Conservation (phyloP, 2,797 vertebrate genomes). For the Cryptoprocta ferox region DNA sequence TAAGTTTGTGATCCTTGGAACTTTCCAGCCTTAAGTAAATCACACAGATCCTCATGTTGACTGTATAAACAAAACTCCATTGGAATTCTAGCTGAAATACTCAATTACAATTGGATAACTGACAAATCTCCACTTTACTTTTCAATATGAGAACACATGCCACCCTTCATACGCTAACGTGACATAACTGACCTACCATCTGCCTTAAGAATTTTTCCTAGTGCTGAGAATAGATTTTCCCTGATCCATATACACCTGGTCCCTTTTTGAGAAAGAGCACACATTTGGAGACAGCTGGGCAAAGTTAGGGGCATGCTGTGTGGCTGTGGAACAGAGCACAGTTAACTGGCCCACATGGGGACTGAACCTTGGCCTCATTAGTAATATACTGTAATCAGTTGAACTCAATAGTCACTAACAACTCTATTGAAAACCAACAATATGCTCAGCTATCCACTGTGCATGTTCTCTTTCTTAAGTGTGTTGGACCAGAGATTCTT, state of each 20-base stretch:
- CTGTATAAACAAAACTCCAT: not conserved
- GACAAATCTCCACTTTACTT: slow-evolving; percentile 46
- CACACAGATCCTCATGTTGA: not conserved
- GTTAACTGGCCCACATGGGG: not conserved
- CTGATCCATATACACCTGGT: not conserved
- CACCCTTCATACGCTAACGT: not conserved
- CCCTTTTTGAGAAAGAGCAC: slow-evolving; percentile 5
- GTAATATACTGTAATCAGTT: slow-evolving; percentile 2
- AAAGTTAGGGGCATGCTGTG: not conserved
- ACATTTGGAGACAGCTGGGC: slow-evolving; percentile 21
- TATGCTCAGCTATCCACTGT: not conserved
- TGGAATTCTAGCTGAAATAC: not conserved
- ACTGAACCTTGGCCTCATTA: not conserved
- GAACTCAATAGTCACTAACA: not conserved
- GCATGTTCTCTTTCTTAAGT: not conserved
- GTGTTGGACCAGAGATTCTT: not conserved
- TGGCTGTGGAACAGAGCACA: not conserved
- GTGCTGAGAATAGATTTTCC: not conserved
- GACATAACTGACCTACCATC: slow-evolving; percentile 40
- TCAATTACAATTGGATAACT: slow-evolving; percentile 41
- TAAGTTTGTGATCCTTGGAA: not conserved
- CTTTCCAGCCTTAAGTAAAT: not conserved
- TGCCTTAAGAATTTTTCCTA: slow-evolving; percentile 51
- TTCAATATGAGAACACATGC: slow-evolving; percentile 23
- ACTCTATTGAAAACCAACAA: slow-evolving; percentile 10